These are phyloP conservation scores for Zophobas atratus DNA, from an alignment of 1,140 invertebrate genomes.

Conservation along the genomic window DNA sequence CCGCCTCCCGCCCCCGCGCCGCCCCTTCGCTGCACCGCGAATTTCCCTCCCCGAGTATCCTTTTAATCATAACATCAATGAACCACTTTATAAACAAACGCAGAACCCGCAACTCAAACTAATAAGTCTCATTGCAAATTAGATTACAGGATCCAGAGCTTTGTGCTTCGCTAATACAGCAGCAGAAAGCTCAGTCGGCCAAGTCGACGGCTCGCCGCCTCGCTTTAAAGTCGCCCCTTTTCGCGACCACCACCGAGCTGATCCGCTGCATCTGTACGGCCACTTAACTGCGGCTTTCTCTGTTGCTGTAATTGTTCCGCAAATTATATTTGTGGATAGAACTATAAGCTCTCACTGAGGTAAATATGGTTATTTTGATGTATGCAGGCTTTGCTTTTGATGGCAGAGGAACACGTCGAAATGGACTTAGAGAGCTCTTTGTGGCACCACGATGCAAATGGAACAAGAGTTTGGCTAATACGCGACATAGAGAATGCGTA, in stretches of 20 bases:
- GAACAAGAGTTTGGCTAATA: slow-evolving; percentile 46
- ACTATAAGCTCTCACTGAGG: slow-evolving; percentile 62
- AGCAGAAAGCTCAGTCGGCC: slow-evolving; percentile 63
- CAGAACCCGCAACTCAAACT: slow-evolving; percentile 63
- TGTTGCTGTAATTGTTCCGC: slow-evolving; percentile 65
- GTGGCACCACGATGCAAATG: slow-evolving; percentile 44
- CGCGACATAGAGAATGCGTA: slow-evolving; percentile 42
- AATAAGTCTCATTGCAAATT: slow-evolving; percentile 68
- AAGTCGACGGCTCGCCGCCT: slow-evolving; percentile 32
- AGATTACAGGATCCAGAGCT: slow-evolving; percentile 66
- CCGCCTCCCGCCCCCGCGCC: no score
- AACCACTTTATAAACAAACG: slow-evolving; percentile 63
- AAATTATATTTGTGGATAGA: slow-evolving; percentile 66
- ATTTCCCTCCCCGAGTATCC: not conserved
- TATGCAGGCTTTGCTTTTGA: slow-evolving; percentile 58
- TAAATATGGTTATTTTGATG: slow-evolving; percentile 64
- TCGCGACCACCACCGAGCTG: slow-evolving; percentile 39
- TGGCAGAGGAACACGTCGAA: slow-evolving; percentile 45
- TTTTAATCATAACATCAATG: slow-evolving; percentile 63
- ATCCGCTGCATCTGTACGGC: slow-evolving; percentile 52
- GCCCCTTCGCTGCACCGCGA: no score
- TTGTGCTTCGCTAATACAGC: slow-evolving; percentile 65
- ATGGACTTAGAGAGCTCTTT: slow-evolving; percentile 48
- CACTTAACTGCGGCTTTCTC: slow-evolving; percentile 65
- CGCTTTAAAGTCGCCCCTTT: slow-evolving; percentile 50